phyloP scores from a whole-genome alignment of 2,888 invertebrate genomes.

The Leptarthrus brevirostris region DNA sequence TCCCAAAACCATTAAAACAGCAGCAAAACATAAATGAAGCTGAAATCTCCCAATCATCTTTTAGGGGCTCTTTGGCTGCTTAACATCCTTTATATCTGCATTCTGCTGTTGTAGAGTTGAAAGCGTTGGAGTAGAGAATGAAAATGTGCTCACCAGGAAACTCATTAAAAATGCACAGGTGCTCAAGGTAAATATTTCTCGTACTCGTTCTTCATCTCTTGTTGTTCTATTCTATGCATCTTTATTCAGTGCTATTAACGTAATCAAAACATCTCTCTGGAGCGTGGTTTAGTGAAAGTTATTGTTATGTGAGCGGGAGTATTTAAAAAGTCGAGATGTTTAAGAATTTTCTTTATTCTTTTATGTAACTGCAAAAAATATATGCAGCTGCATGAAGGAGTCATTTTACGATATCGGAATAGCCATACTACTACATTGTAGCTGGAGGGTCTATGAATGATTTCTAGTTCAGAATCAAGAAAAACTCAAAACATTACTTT shows the following conservation, averaged over 20 bases:
- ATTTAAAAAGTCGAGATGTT: too few species aligned
- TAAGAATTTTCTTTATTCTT: too few species aligned
- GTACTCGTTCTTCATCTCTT: conserved; percentile 9
- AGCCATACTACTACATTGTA: too few species aligned
- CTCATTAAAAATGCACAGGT: conserved; percentile 50
- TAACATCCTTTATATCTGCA: neutral
- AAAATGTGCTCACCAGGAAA: conserved; percentile 14
- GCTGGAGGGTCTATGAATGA: too few species aligned
- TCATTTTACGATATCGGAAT: too few species aligned
- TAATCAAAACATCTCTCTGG: neutral
- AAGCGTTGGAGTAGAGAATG: neutral
- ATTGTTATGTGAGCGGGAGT: neutral
- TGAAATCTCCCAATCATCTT: conserved; percentile 18
- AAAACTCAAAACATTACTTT: too few species aligned
- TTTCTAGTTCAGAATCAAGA: too few species aligned
- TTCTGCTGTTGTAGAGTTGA: conserved; percentile 1
- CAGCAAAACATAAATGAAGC: conserved; percentile 10
- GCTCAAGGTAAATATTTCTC: conserved; percentile 29
- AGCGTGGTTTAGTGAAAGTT: neutral
- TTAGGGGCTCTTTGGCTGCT: conserved; percentile 1
- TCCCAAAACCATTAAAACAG: conserved; percentile 39
- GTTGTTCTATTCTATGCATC: neutral
- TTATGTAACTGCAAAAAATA: too few species aligned
- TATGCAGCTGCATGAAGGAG: too few species aligned
- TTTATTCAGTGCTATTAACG: neutral